phyloP scores from a whole-genome alignment of 2,888 invertebrate species.

The Eustalomyia histrio region DNA sequence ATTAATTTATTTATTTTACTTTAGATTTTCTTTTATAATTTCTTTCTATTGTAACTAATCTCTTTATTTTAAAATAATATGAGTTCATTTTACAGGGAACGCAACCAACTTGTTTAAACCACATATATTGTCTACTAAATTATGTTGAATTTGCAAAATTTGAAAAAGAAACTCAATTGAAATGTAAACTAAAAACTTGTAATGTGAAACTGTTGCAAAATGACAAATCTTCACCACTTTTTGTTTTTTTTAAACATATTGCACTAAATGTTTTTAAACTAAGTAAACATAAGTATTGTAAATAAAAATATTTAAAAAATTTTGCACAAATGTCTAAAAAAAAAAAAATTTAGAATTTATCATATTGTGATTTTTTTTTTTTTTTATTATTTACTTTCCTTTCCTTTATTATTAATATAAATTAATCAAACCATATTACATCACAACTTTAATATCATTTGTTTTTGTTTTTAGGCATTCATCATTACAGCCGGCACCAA shows the following conservation, averaged over 20 bases:
- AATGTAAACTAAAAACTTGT: neutral
- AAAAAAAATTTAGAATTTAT: neutral
- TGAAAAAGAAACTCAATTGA: neutral
- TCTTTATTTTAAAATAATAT: neutral
- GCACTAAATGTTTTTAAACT: slow-evolving; percentile 7
- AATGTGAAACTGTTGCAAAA: neutral
- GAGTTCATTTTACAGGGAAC: neutral
- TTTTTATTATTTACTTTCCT: neutral
- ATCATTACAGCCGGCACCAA: slow-evolving; percentile 75
- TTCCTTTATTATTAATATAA: slow-evolving; percentile 15
- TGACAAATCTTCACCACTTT: slow-evolving; percentile 16
- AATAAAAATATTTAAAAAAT: neutral
- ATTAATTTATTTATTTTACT: neutral
- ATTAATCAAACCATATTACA: slow-evolving; percentile 22
- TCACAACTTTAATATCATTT: slow-evolving; percentile 70
- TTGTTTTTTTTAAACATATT: neutral
- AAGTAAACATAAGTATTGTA: neutral
- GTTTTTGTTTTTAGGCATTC: slow-evolving; percentile 74
- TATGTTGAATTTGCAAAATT: neutral
- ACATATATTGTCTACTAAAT: neutral
- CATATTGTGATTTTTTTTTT: slow-evolving; percentile 12
- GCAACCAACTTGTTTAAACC: neutral
- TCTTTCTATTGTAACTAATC: neutral
- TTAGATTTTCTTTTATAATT: neutral
- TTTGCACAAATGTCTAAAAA: slow-evolving; percentile 1